Evolutionary conservation across 1,140 invertebrate genomes (phyloP).

Genomic region (Sipha flava): DNA sequence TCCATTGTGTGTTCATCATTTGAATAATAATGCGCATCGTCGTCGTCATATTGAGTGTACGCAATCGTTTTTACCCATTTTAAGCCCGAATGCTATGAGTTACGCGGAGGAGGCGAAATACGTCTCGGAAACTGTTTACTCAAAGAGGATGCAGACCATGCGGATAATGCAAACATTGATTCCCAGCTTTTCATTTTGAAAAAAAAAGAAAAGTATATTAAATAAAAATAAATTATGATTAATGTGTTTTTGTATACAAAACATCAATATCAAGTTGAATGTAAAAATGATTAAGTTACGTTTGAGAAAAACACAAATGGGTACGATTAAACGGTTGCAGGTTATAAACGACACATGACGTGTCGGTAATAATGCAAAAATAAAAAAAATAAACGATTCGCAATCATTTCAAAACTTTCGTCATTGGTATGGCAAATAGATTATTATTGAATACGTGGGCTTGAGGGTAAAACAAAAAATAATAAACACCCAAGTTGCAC

Average conservation of each 20-base stretch:
- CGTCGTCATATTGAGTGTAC: too few relatives aligned
- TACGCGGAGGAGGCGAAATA: neutral
- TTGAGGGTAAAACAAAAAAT: neutral
- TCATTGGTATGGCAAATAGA: too few relatives aligned
- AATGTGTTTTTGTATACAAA: neutral
- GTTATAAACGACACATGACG: neutral
- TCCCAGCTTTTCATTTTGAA: slow-evolving; percentile 28
- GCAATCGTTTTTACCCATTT: too few relatives aligned
- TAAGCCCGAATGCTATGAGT: too few relatives aligned
- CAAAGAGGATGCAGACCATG: neutral
- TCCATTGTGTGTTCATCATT: too few relatives aligned
- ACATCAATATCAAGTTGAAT: neutral
- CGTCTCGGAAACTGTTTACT: neutral
- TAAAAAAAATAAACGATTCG: neutral
- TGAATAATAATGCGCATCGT: too few relatives aligned
- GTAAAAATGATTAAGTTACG: neutral
- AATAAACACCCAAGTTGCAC: neutral
- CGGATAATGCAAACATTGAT: slow-evolving; percentile 16
- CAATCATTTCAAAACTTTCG: neutral
- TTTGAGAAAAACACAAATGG: neutral
- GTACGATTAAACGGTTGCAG: neutral
- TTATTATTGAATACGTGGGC: too few relatives aligned
- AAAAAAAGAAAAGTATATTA: too few relatives aligned
- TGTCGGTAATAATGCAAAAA: slow-evolving; percentile 3
- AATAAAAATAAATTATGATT: neutral